Evolutionary conservation across 2,797 vertebrate species (phyloP).

Genomic region (Micropoecilia bifurca): DNA sequence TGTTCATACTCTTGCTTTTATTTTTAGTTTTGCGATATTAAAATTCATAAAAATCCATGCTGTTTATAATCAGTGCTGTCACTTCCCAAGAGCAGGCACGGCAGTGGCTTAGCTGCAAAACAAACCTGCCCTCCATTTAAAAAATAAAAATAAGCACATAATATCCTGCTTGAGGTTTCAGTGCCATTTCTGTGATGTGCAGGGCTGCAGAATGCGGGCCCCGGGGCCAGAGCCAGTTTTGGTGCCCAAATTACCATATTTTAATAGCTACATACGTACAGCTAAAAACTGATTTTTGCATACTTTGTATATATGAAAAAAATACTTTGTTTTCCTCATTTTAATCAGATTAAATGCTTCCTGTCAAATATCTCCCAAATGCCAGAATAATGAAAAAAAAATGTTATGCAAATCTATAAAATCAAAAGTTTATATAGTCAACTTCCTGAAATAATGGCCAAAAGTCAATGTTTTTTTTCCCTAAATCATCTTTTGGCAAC

Average conservation of each 20-base stretch:
- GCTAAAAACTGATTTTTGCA: background rate
- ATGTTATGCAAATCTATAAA: background rate
- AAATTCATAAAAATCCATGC: constrained; percentile 22
- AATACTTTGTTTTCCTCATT: background rate
- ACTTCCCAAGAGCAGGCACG: constrained; percentile 33
- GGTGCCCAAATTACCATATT: background rate
- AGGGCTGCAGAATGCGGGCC: background rate
- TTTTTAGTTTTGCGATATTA: constrained; percentile 4
- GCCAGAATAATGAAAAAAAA: background rate
- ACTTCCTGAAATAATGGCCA: too few relatives aligned
- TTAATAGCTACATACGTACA: background rate
- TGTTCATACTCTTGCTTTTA: background rate
- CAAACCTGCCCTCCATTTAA: constrained; percentile 20
- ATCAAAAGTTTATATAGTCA: background rate
- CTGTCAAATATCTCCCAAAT: background rate
- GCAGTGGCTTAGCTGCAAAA: constrained; percentile 30
- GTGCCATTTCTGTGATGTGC: background rate
- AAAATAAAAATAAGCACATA: background rate
- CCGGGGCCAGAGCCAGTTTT: background rate
- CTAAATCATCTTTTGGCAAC: too few relatives aligned
- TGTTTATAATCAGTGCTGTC: constrained; percentile 29
- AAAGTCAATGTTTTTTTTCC: too few relatives aligned
- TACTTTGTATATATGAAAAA: too few relatives aligned
- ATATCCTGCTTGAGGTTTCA: background rate
- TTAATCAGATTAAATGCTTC: background rate